Base-by-base conservation (phyloP, 1,140 invertebrate genomes). In the Drosophila lini region DNA sequence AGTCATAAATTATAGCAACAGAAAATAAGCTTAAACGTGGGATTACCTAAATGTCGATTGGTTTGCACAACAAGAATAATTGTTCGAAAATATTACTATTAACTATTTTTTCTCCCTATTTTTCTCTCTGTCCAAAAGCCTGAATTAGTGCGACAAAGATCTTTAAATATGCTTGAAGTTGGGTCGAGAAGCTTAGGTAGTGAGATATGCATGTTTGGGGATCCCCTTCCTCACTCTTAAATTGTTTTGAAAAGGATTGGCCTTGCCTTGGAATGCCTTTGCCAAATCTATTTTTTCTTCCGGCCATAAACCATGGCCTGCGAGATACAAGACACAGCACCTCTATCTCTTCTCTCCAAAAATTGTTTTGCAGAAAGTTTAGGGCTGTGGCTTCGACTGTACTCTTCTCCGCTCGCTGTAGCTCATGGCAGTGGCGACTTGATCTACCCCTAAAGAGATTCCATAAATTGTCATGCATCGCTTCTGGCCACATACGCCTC, bases 381-480 rank as follows among this genome's bases (percentile, higher is more conserved):
- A 55, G 50, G 13, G 34, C 34, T 57, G 36, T n/a, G 25, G 15
- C 16, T 40, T 9, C 34, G 32, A 53, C 38, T 63, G n/a, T 25
- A 56, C 50, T 28, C 52, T 38, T 38, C 19, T 19, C 19, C 19
- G 19, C 19, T 19, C 3, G 50, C 15, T 74, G 57, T 45, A 61
- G 67, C 48, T 36, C 40, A 74, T 55, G 45, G 47, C 41, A 45
- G 58, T 47, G 53, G 34, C 67, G 56, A 55, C 59, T 47, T 63
- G 59, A 63, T 74, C 52, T 74, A 53, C 52, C 45, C 70, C 32
- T 8, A n/a, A 41, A 48, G 36, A 52, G 52, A 64, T 55, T 52
- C 44, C 69, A 75, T 50, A 75, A 64, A 75, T 75, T 75, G 69
- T 64, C 52, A 50, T 22, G 53, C 70, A 45, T 58, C 68, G 44